Percentiles rank a stretch among this genome's conserved stretches.
Evolutionary conservation across 2,888 invertebrate genomes (phyloP).

Genomic region (Baccha elongata): DNA sequence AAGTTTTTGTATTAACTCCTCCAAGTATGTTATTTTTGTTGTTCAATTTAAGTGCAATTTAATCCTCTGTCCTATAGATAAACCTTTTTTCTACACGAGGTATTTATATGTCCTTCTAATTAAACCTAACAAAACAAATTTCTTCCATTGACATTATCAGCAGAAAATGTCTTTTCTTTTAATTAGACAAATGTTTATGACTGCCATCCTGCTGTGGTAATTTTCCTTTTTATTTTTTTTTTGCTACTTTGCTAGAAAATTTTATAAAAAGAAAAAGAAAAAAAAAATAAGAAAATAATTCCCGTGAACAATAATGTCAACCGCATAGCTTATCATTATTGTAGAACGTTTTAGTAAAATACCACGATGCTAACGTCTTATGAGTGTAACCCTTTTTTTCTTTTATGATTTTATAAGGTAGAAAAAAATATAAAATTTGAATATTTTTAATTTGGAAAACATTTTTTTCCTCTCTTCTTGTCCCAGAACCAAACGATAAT

Average conservation of each 20-base stretch:
- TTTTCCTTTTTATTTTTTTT: slow-evolving; percentile 3
- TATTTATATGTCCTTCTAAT: background rate
- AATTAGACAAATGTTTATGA: slow-evolving; percentile 61
- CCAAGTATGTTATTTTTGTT: too few relatives aligned
- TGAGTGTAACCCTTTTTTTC: slow-evolving; percentile 58
- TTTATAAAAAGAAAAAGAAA: slow-evolving; percentile 31
- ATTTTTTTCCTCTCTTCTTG: slow-evolving; percentile 36
- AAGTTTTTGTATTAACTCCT: too few relatives aligned
- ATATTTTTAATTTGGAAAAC: slow-evolving; percentile 63
- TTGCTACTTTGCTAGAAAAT: slow-evolving; percentile 3
- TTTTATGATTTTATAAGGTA: slow-evolving; percentile 57
- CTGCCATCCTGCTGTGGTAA: slow-evolving; percentile 56
- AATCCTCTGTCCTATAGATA: too few relatives aligned
- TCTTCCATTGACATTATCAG: slow-evolving; percentile 30
- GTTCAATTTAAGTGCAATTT: too few relatives aligned
- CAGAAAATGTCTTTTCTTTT: slow-evolving; percentile 46
- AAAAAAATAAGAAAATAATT: slow-evolving; percentile 58
- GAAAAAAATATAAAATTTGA: slow-evolving; percentile 50
- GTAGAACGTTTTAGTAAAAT: slow-evolving; percentile 42
- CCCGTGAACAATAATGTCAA: slow-evolving; percentile 69
- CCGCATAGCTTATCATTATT: slow-evolving; percentile 59
- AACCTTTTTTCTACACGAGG: too few relatives aligned
- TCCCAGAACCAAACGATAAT: slow-evolving; percentile 9
- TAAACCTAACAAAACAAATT: background rate
- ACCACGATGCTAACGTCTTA: slow-evolving; percentile 32